These are phyloP conservation scores for Labeo rohita DNA, from an alignment of 2,113 vertebrate genomes.

Conservation along the genomic window DNA sequence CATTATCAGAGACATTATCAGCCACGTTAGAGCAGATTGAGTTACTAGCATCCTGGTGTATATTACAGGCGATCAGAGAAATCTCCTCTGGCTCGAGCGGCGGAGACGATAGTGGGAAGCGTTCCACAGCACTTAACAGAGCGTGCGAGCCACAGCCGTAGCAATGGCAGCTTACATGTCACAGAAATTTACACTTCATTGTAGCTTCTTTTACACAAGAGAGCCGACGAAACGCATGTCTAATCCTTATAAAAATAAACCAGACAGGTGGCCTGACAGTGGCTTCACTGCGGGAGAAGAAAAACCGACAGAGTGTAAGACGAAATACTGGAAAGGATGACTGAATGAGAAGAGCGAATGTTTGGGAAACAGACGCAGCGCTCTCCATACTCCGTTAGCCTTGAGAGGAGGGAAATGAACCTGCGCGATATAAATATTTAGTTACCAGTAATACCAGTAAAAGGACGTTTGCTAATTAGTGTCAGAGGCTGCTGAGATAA, in stretches of 20 bases:
- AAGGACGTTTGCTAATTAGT: slow-evolving; percentile 54
- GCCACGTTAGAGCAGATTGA: not conserved
- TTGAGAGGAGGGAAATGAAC: not conserved
- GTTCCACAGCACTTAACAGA: slow-evolving; percentile 13
- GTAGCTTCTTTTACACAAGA: slow-evolving; percentile 39
- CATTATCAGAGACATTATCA: slow-evolving; percentile 33
- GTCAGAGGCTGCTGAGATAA: slow-evolving; percentile 41
- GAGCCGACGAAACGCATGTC: slow-evolving; percentile 28
- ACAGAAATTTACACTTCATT: slow-evolving; percentile 50
- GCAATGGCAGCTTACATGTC: slow-evolving; percentile 40
- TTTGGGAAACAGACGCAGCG: not conserved
- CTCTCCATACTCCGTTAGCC: not conserved
- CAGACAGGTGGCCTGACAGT: slow-evolving; percentile 56
- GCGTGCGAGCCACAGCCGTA: not conserved
- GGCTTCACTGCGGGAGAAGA: slow-evolving; percentile 12
- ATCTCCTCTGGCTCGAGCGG: not conserved
- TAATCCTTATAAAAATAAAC: slow-evolving; percentile 53
- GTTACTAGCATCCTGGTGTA: slow-evolving; percentile 14
- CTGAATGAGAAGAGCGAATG: not conserved
- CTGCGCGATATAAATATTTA: slow-evolving; percentile 21
- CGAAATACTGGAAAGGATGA: slow-evolving; percentile 39
- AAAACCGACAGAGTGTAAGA: slow-evolving; percentile 17
- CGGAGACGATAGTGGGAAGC: slow-evolving; percentile 20
- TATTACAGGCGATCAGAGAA: not conserved
- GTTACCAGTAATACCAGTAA: slow-evolving; percentile 25